A percentile compares a stretch with the other conserved stretches of the same genome.
These are phyloP conservation scores for Xiphophorus maculatus DNA, from an alignment of 2,113 vertebrate genomes.

Conservation along the genomic window DNA sequence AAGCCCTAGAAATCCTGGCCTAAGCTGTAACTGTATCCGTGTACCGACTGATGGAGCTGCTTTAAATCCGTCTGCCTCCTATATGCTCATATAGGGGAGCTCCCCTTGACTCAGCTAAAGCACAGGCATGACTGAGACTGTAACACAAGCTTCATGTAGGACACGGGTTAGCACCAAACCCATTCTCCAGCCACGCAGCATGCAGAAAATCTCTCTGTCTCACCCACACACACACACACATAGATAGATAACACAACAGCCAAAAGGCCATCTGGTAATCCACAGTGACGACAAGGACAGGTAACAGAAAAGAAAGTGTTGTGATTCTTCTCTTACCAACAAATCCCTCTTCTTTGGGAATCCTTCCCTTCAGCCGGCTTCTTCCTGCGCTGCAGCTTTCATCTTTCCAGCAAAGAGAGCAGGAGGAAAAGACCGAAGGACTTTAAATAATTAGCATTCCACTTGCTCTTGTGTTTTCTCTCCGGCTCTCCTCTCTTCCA, in stretches of 20 bases:
- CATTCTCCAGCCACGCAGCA: conserved; percentile 54
- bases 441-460: conserved; percentile 56
- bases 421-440: conserved; percentile 28
- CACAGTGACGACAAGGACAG: conserved; percentile 43
- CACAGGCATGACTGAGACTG: conserved; percentile 32
- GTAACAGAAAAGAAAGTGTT: conserved; percentile 53
- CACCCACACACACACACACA: conserved; percentile 25
- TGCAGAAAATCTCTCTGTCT: conserved; percentile 47
- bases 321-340: conserved; percentile 58
- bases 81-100: conserved; percentile 8
- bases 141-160: conserved; percentile 31
- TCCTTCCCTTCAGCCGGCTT: conserved; percentile 58
- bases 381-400: conserved; percentile 56
- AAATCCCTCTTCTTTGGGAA: conserved; percentile 56
- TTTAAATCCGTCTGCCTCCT: conserved; percentile 34
- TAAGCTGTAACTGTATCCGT: conserved; percentile 58
- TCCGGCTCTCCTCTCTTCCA: conserved; percentile 49
- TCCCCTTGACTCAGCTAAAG: conserved; percentile 58
- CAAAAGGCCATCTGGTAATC: conserved; percentile 35
- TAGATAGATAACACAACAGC: conserved; percentile 8
- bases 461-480: conserved; percentile 46
- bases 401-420: conserved; percentile 41
- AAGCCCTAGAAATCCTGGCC: conserved; percentile 46
- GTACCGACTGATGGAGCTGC: conserved; percentile 25
- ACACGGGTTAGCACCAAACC: conserved; percentile 28